A percentile compares a stretch with the other conserved stretches of the same genome.
phyloP scores from a whole-genome alignment of 2,888 invertebrate species.

The Uropetala carovei region DNA sequence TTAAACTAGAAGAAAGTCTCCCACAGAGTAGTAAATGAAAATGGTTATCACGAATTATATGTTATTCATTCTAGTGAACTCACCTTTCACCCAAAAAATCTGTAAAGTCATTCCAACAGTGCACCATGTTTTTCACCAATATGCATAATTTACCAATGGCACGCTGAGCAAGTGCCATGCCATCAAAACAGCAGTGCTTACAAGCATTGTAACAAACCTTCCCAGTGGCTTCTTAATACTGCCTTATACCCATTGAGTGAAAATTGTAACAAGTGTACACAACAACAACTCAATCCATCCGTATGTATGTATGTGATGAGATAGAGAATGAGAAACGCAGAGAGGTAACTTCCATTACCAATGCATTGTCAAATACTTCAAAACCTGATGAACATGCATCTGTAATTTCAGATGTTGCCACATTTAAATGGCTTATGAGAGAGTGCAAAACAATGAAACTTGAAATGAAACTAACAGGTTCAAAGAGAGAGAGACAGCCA shows the following conservation, averaged over 20 bases:
- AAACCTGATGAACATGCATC: constrained; percentile 45
- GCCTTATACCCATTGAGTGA: constrained; percentile 62
- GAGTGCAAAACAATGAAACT: constrained; percentile 45
- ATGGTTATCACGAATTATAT: constrained; percentile 38
- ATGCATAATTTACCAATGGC: constrained; percentile 45
- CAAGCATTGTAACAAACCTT: constrained; percentile 54
- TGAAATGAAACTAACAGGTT: neutral
- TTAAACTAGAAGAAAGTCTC: constrained; percentile 58
- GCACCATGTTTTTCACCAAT: constrained; percentile 53
- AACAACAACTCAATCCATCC: constrained; percentile 50
- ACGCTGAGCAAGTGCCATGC: constrained; percentile 34
- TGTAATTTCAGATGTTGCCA: constrained; percentile 13
- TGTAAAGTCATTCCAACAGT: constrained; percentile 31
- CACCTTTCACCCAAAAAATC: constrained; percentile 25
- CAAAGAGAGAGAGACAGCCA: constrained; percentile 60
- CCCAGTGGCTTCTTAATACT: constrained; percentile 56
- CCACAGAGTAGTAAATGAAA: constrained; percentile 52
- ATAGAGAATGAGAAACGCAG: constrained; percentile 1
- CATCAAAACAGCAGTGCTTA: constrained; percentile 53
- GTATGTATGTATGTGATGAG: constrained; percentile 46
- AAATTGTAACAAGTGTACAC: constrained; percentile 54
- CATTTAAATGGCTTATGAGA: constrained; percentile 9
- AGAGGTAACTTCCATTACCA: constrained; percentile 51
- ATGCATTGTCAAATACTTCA: constrained; percentile 24
- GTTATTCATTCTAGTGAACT: constrained; percentile 13